Evolutionary conservation across 2,888 invertebrate species (phyloP).

Genomic region (Amphipoea lucens): DNA sequence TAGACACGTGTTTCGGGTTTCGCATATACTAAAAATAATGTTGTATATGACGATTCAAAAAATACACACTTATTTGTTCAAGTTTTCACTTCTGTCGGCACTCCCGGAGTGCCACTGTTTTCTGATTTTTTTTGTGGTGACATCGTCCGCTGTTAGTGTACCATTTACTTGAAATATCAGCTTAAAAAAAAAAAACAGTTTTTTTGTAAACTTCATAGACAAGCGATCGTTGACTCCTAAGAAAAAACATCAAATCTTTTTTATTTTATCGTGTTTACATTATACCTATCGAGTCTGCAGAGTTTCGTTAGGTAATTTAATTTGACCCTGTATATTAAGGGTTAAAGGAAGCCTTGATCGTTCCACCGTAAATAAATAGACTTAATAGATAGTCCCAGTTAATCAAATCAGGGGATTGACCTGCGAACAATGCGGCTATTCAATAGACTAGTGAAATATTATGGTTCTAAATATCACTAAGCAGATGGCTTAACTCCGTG

Average conservation of each 20-base stretch:
- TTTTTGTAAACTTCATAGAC: not conserved
- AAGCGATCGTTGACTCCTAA: not conserved
- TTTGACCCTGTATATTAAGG: not conserved
- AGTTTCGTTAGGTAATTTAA: not conserved
- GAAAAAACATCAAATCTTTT: too few species aligned
- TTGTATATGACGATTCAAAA: too few species aligned
- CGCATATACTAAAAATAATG: too few species aligned
- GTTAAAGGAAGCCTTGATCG: not conserved
- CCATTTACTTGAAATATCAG: too few species aligned
- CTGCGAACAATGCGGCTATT: constrained; percentile 18
- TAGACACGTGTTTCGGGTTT: too few species aligned
- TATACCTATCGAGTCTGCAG: not conserved
- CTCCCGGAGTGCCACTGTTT: too few species aligned
- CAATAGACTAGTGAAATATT: constrained; percentile 36
- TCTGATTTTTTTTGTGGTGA: too few species aligned
- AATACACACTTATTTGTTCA: too few species aligned
- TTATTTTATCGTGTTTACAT: too few species aligned
- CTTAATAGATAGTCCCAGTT: not conserved
- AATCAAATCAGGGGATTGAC: constrained; percentile 16
- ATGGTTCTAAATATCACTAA: constrained; percentile 21
- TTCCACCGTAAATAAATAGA: not conserved
- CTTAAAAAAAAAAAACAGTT: too few species aligned
- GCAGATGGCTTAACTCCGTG: constrained; percentile 4
- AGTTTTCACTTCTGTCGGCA: too few species aligned
- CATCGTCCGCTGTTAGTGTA: too few species aligned